Percentiles rank a stretch among this genome's conserved stretches.
phyloP scores from a whole-genome alignment of 2,888 invertebrate genomes.

The Drosophila anomalipes region DNA sequence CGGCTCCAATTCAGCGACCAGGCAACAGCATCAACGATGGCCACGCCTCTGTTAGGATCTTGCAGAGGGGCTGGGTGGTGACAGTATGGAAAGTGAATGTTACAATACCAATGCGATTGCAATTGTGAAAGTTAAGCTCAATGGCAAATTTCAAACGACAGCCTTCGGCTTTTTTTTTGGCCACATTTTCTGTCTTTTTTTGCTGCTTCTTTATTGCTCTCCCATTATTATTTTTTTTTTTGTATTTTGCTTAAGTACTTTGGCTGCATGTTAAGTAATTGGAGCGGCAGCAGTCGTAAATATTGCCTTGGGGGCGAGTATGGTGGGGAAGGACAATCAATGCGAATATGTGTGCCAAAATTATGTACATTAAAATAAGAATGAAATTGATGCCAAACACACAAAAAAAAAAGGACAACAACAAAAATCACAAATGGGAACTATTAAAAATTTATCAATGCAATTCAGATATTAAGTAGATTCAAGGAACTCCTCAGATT shows the following conservation, averaged over 20 bases:
- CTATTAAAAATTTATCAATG: background rate
- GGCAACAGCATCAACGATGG: constrained; percentile 10
- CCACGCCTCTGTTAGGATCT: constrained; percentile 12
- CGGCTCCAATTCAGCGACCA: constrained; percentile 26
- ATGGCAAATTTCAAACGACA: constrained; percentile 32
- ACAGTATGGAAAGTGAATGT: constrained; percentile 67
- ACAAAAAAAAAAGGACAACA: background rate
- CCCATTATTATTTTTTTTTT: constrained; percentile 8
- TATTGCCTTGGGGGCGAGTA: constrained; percentile 20
- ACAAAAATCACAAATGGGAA: background rate
- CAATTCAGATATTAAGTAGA: background rate
- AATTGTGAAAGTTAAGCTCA: constrained; percentile 70
- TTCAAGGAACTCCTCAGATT: background rate
- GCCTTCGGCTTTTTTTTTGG: constrained; percentile 37
- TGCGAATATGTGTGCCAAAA: constrained; percentile 40
- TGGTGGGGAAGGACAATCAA: constrained; percentile 30
- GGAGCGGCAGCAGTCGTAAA: constrained; percentile 59
- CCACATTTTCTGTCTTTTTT: constrained; percentile 21
- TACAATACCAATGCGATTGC: constrained; percentile 66
- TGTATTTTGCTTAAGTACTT: constrained; percentile 31
- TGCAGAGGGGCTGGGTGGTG: background rate
- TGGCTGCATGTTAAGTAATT: constrained; percentile 60
- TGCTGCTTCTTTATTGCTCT: background rate
- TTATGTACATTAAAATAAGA: constrained; percentile 25
- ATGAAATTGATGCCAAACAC: constrained; percentile 21